Evolutionary conservation across 2,797 vertebrate genomes (phyloP).

Genomic region (Euphonia xanthogaster): DNA sequence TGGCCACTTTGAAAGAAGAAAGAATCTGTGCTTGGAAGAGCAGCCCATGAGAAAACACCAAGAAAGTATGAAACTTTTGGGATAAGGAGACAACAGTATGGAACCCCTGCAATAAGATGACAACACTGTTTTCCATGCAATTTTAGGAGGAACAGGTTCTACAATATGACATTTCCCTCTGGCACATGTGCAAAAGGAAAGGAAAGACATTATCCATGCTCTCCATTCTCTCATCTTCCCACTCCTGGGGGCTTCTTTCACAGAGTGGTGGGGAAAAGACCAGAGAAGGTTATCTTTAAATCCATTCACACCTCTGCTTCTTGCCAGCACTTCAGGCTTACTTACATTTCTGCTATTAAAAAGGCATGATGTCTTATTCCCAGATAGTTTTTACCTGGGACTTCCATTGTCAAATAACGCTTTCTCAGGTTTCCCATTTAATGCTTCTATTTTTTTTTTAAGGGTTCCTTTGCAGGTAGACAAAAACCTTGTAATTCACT

Average conservation of each 20-base stretch:
- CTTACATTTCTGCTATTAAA: not conserved
- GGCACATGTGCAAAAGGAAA: not conserved
- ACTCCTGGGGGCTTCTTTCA: not conserved
- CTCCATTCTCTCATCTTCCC: not conserved
- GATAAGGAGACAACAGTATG: too few species aligned
- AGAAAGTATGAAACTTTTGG: too few species aligned
- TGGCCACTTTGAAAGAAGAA: too few species aligned
- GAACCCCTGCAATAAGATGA: too few species aligned
- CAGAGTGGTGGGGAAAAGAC: not conserved
- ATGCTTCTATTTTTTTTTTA: not conserved
- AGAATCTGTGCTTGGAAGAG: too few species aligned
- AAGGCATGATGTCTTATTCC: not conserved
- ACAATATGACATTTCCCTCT: not conserved
- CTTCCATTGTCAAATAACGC: too few species aligned
- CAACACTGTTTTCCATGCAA: not conserved
- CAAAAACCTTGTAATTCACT: accelerated
- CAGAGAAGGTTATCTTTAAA: not conserved
- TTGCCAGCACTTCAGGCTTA: not conserved
- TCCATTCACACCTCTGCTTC: not conserved
- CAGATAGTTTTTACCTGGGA: not conserved
- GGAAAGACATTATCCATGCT: not conserved
- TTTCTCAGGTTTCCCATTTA: not conserved
- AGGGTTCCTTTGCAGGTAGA: not conserved
- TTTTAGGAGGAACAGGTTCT: not conserved
- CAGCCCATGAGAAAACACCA: too few species aligned